Base-by-base conservation (phyloP, 2,113 vertebrate genomes). In the Melanerpes aurifrons region DNA sequence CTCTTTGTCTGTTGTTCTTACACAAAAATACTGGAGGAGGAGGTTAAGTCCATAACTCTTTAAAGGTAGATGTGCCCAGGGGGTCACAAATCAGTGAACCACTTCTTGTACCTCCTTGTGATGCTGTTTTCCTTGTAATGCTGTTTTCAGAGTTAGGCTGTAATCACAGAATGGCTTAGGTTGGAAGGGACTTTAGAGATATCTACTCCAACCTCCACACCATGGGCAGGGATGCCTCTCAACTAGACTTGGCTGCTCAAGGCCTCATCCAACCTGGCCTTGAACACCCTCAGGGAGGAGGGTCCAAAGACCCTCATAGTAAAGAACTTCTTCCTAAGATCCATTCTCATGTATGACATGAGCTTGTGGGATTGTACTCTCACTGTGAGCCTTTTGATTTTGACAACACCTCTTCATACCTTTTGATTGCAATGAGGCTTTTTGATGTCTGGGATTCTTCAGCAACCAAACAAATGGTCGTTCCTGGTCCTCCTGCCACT, bases 341-440 rank as follows among this genome's bases (percentile, higher is more conserved):
- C 50, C 50, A 25, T 53, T 53, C 22, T 53, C 50, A 13, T 2
- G 20, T n/a, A 28, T 1, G 6, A 21, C 2, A 1, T 5, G 21
- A 70, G 32, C 74, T 87, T 17, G 21, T 29, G 40, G 74, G 71
- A 24, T 31, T 50, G 29, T 29, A 35, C 13, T n/a, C 71, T 59
- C 45, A 10, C 35, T 28, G n/a, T 29, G 54, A 48, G n/a, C 32
- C 45, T 72, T 43, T n/a, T 50, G 37, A 37, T 48, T 61, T 58
- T 28, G 21, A 2, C 35, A 70, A 47, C 26, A 19, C 50, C n/a
- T 62, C 77, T 62, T 62, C 28, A 74, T n/a, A 45, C 16, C 31
- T 68, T 53, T 53, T 57, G 45, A 31, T 67, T 62, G 50, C 37
- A 28, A 19, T 18, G 47, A 63, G 43, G 56, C 19, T 71, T 80